Evolutionary conservation across 2,797 vertebrate genomes (phyloP).

Genomic region (Morus bassanus): DNA sequence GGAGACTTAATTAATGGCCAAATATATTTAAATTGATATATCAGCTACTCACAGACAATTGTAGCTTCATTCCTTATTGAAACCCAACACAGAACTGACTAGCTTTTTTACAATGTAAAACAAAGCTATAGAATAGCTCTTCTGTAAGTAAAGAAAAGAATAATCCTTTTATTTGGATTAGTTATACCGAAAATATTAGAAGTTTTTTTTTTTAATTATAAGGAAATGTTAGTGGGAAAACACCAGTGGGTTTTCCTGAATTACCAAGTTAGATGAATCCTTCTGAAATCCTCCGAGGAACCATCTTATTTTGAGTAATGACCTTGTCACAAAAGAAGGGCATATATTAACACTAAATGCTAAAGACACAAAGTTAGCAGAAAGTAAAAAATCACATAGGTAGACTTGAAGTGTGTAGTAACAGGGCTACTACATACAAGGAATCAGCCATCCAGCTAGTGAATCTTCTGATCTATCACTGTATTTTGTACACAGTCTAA

Average conservation of each 20-base stretch:
- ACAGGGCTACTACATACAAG: not conserved
- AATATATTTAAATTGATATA: conserved; percentile 60
- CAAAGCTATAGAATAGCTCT: not conserved
- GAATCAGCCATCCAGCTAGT: not conserved
- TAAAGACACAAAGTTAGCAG: not conserved
- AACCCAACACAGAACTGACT: not conserved
- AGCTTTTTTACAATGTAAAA: not conserved
- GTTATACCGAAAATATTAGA: not conserved
- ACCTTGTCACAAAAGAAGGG: not conserved
- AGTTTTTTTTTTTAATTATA: not conserved
- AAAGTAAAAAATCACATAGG: not conserved
- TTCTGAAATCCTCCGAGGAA: not conserved
- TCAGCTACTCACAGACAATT: conserved; percentile 28
- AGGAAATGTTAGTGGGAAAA: not conserved
- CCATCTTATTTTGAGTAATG: not conserved
- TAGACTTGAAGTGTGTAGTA: not conserved
- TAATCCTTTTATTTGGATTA: not conserved
- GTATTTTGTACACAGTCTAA: not conserved
- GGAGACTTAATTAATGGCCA: conserved; percentile 45
- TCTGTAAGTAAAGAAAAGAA: not conserved
- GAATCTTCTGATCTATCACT: not conserved
- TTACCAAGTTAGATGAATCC: not conserved
- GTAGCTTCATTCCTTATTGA: not conserved
- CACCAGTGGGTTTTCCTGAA: not conserved
- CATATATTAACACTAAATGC: accelerated